phyloP scores from a whole-genome alignment of 2,113 vertebrate genomes.

The Psilopsiagon aurifrons region DNA sequence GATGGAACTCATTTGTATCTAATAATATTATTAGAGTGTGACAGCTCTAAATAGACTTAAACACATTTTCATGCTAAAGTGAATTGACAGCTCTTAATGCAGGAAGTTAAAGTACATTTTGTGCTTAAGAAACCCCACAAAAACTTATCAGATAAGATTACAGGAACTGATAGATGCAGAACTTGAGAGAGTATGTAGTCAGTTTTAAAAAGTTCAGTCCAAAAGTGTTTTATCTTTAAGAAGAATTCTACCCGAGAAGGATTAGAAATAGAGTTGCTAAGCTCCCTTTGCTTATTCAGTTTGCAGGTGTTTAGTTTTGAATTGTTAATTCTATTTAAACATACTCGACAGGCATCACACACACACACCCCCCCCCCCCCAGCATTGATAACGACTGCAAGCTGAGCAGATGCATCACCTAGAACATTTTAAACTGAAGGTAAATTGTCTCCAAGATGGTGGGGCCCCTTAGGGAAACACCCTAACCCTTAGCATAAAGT shows the following conservation, averaged over 20 bases:
- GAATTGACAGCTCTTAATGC: conserved; percentile 6
- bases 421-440: not conserved
- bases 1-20: not conserved
- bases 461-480: not conserved
- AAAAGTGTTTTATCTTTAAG: not conserved
- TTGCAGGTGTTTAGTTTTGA: not conserved
- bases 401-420: not conserved
- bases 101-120: conserved; percentile 4
- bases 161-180: not conserved
- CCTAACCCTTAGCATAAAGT: not conserved
- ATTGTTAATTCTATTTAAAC: not conserved
- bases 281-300: not conserved
- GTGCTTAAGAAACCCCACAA: not conserved
- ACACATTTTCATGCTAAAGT: not conserved
- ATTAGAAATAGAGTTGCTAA: not conserved
- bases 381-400: rapidly evolving
- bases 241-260: not conserved
- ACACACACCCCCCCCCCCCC: no score
- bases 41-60: not conserved
- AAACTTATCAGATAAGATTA: not conserved
- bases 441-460: not conserved
- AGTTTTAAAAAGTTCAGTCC: not conserved
- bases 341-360: not conserved
- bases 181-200: not conserved
- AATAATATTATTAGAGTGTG: not conserved